A percentile compares a stretch with the other conserved stretches of the same genome.
Conservation (phyloP, 2,797 vertebrate genomes). For the Eupleurogrammus muticus region DNA sequence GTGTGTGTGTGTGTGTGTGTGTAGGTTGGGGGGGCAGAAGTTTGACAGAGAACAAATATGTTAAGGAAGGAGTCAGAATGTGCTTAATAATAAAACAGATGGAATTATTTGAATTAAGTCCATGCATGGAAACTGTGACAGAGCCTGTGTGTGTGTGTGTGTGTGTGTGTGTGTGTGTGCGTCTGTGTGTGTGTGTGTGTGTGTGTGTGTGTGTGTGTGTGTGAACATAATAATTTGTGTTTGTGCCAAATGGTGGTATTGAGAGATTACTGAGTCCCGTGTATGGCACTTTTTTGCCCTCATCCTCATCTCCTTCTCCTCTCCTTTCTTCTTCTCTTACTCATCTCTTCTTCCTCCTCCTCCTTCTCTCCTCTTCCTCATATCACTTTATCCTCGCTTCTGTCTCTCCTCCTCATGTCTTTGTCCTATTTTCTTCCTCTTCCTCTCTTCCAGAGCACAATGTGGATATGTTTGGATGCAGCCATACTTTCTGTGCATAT, state of each 20-base stretch:
- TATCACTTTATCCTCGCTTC: slow-evolving; percentile 48
- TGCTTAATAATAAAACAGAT: slow-evolving; percentile 54
- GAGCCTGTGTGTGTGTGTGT: slow-evolving; percentile 6
- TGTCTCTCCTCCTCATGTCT: slow-evolving; percentile 4
- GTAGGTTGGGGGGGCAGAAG: not conserved
- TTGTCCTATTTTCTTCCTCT: too few species aligned
- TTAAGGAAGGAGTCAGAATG: slow-evolving; percentile 55
- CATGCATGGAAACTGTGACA: slow-evolving; percentile 45
- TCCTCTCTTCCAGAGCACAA: slow-evolving; percentile 66
- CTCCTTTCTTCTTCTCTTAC: slow-evolving; percentile 20
- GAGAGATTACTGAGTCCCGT: slow-evolving; percentile 73
- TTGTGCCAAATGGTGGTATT: slow-evolving; percentile 71
- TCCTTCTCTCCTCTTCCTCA: too few species aligned
- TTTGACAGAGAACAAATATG: slow-evolving; percentile 65
- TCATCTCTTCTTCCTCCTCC: not conserved
- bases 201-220: slow-evolving; percentile 19
- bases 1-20: too few species aligned
- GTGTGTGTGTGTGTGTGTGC: slow-evolving; percentile 4
- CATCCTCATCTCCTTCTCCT: slow-evolving; percentile 49
- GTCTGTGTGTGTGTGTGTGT: slow-evolving; percentile 23
- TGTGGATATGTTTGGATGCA: slow-evolving; percentile 75
- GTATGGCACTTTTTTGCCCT: slow-evolving; percentile 67
- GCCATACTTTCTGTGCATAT: slow-evolving; percentile 79
- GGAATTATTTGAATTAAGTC: slow-evolving; percentile 56
- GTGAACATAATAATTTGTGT: slow-evolving; percentile 69